Evolutionary conservation across 2,888 invertebrate genomes (phyloP).

Genomic region (Anarsia innoxiella): DNA sequence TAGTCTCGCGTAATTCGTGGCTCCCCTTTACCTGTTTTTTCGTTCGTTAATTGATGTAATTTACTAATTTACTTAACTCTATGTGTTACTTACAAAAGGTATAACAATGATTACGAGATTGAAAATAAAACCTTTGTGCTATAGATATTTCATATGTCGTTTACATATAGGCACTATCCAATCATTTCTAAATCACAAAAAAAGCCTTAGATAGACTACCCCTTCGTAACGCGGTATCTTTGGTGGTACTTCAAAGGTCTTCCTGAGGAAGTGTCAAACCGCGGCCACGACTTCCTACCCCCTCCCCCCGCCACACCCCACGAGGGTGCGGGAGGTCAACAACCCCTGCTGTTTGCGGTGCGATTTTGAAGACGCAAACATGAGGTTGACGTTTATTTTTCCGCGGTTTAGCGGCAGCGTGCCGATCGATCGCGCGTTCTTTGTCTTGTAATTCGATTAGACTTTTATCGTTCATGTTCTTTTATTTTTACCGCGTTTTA

Average conservation of each 20-base stretch:
- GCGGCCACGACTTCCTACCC: conserved; percentile 58
- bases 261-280: conserved; percentile 74
- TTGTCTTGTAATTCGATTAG: conserved; percentile 28
- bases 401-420: conserved; percentile 38
- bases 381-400: conserved; percentile 52
- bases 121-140: too few relatives aligned
- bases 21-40: background rate
- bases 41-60: background rate
- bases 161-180: too few relatives aligned
- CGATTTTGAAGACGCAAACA: conserved; percentile 67
- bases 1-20: conserved; percentile 15
- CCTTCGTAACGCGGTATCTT: conserved; percentile 27
- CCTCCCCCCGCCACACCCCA: conserved; percentile 30
- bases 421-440: conserved; percentile 40
- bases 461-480: too few relatives aligned
- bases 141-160: too few relatives aligned
- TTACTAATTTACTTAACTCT: too few relatives aligned
- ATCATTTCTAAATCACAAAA: too few relatives aligned
- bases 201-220: conserved; percentile 2
- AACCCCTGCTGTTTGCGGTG: conserved; percentile 61
- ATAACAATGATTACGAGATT: too few relatives aligned
- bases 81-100: too few relatives aligned
- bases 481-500: too few relatives aligned
- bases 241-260: conserved; percentile 62
- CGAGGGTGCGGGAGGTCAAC: conserved; percentile 48